Base-by-base conservation (phyloP, 2,113 vertebrate genomes). In the Cromileptes altivelis region DNA sequence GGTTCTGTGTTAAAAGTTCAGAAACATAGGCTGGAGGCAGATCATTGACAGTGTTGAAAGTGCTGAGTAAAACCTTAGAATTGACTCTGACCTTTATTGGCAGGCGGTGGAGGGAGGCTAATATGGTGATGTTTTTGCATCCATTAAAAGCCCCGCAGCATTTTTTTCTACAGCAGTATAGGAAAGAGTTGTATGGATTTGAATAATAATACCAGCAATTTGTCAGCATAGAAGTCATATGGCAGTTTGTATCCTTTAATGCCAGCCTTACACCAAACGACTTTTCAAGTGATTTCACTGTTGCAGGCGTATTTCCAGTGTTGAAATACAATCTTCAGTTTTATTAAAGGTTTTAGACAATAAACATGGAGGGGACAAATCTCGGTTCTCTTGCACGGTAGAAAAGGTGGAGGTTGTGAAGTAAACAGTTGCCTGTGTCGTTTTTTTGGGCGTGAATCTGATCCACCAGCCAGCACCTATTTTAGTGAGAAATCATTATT, bases 31-130 rank as follows among this genome's bases (percentile, higher is more conserved):
- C 76, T 52, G 12, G 37, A 73, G 49, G 78, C 50, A 62, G 27
- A 42, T 55, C 30, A 49, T 58, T 67, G 57, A 74, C 33, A 63
- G 37, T 45, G 23, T n/a, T 63, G 13, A 79, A 83, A 45, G 78
- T 74, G 53, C 78, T 30, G 53, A 69, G 13, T 68, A 33, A 65
- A 82, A 80, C 40, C 19, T 80, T 40, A 19, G 19, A 75, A 63
- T 27, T 74, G 42, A 83, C 63, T 27, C 8, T n/a, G 67, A 74
- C 78, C 19, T 47, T 69, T 62, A 53, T 11, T 50, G 65, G n/a
- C 58, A 65, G 57, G 11, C 27, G 25, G 64, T 63, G 37, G 23
- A 69, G 30, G 23, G 9, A 76, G 67, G 56, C 19, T 53, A 37
- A 50, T 23, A n/a, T 25, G 53, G 27, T 69, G 49, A 52, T 62